Evolutionary conservation across 2,888 invertebrate species (phyloP), one percentile per base, ranked within the genome.

Genomic region (Dynastes hyllus): DNA sequence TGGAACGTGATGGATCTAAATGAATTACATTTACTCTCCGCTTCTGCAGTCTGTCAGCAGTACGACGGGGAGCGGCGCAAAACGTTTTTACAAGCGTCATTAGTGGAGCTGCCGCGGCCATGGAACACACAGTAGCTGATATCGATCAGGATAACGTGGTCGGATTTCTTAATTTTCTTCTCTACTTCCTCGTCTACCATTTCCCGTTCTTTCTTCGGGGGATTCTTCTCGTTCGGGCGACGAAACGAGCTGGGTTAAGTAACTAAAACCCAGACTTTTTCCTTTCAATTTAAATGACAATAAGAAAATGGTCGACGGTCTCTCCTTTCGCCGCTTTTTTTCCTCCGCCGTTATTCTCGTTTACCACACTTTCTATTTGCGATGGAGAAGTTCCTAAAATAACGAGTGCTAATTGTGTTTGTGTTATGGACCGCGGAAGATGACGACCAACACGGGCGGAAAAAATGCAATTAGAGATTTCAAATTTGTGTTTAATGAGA

Each of bases 11-110:
- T 78, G 78, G 78, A 75, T 67, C 78, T 66, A 78, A 78, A 78
- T 78, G 75, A 78, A 78, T 78, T 78, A 78, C 78, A 75, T 78
- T 75, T 75, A 78, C 78, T 78, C 55, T 37, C 16, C n/a, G 40
- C 45, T 67, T 45, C 67, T n/a, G 16, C 53, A 53, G 61, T 29
- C 8, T 0, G 27, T 22, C 45, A 45, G 45, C 4, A 67, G 9
- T 37, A 32, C 37, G 32, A 2, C n/a, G 27, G 50, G 55, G 65
- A 67, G 37, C 2, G 63, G 65, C 78, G 67, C 50, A 55, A 66
- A 78, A 32, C 78, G 75, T 78, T 78, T 78, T 78, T 78, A 66
- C 75, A 66, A 55, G 75, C 78, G 58, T 78, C 78, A 78, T 78
- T 78, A 78, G 78, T 67, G 13, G 67, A 75, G 37, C 73, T 58